Conservation (phyloP, 1,140 invertebrate genomes). For the Bombus confusus region DNA sequence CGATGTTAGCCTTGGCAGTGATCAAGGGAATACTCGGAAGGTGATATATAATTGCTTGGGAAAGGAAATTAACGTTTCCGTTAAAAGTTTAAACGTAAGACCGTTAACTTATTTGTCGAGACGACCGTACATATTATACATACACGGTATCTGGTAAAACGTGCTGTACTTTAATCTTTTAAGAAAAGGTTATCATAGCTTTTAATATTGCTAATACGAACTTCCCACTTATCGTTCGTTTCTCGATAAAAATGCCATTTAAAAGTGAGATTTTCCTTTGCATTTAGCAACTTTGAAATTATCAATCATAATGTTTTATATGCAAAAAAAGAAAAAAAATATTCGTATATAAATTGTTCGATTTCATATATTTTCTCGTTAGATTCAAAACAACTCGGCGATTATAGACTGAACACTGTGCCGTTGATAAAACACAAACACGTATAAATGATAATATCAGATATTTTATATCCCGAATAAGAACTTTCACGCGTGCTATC, state of each 20-base stretch:
- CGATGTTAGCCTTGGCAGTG: neutral
- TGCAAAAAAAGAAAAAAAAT: too few species aligned
- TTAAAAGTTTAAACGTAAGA: too few species aligned
- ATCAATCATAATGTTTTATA: neutral
- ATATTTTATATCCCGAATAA: neutral
- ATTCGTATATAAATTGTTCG: too few species aligned
- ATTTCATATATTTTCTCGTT: neutral
- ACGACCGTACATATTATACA: neutral
- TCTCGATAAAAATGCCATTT: neutral
- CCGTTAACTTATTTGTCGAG: too few species aligned
- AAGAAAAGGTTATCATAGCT: conserved; percentile 3
- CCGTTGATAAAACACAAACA: neutral
- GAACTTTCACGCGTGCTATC: neutral
- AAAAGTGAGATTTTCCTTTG: neutral
- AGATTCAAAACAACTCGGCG: too few species aligned
- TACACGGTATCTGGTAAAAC: neutral
- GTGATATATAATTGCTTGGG: too few species aligned
- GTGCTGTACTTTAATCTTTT: neutral
- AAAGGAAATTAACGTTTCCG: too few species aligned
- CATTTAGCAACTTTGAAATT: neutral
- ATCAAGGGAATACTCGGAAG: neutral
- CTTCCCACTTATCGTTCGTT: neutral
- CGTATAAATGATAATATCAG: neutral
- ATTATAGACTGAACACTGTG: neutral
- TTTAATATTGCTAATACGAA: neutral